Conservation (phyloP, 2,888 invertebrate species). For the Pantelozetes paolii region DNA sequence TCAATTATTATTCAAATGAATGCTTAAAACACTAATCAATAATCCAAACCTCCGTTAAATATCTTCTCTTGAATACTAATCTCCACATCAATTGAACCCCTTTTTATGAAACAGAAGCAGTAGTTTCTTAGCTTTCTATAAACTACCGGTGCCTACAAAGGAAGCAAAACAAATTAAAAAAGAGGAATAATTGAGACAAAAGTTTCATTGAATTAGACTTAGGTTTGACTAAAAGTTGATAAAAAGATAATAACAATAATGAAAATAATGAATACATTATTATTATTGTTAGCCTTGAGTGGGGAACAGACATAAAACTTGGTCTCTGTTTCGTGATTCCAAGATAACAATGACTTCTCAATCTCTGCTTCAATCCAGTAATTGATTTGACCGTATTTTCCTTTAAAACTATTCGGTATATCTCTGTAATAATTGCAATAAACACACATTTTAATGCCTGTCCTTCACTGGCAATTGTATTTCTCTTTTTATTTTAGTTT, state of each 20-base stretch:
- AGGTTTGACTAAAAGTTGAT: not conserved
- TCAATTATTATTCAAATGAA: not conserved
- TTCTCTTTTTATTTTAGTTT: not conserved
- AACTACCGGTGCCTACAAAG: slow-evolving; percentile 8
- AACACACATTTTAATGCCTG: not conserved
- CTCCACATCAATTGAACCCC: slow-evolving; percentile 17
- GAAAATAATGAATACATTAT: slow-evolving; percentile 10
- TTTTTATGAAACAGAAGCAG: slow-evolving; percentile 17
- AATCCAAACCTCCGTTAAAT: slow-evolving; percentile 14
- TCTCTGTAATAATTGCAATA: not conserved
- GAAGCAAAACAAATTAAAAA: not conserved
- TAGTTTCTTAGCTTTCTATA: not conserved
- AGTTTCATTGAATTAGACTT: not conserved
- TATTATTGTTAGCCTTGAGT: slow-evolving; percentile 27
- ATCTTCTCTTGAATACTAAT: not conserved
- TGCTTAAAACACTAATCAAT: not conserved
- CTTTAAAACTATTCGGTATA: slow-evolving; percentile 5
- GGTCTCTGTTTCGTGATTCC: slow-evolving; percentile 12
- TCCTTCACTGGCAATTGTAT: not conserved
- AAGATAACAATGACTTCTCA: slow-evolving; percentile 16
- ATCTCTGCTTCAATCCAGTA: slow-evolving; percentile 31
- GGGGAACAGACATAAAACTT: slow-evolving; percentile 2
- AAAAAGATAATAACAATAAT: not conserved
- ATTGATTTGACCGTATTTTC: not conserved
- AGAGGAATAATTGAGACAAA: not conserved